A percentile compares a stretch with the other conserved stretches of the same genome.
phyloP scores from a whole-genome alignment of 2,888 invertebrate genomes.

The Uloborus plumipes region DNA sequence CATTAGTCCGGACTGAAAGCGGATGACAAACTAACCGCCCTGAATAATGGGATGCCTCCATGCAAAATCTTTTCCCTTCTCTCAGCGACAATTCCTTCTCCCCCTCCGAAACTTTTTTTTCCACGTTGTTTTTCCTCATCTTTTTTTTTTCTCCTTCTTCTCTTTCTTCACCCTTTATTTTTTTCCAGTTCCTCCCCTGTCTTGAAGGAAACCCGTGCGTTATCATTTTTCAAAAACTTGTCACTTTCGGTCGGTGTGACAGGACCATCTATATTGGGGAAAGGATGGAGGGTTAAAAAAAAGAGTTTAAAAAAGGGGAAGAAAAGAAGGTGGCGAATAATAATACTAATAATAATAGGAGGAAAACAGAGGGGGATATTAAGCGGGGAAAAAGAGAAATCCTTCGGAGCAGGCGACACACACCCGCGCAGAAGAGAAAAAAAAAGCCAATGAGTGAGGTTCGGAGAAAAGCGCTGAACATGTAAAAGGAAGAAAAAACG shows the following conservation, averaged over 20 bases:
- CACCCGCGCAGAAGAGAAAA: background rate
- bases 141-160: constrained; percentile 15
- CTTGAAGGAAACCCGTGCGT: constrained; percentile 20
- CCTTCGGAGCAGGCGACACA: background rate
- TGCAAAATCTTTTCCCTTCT: constrained; percentile 56
- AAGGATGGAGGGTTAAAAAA: constrained; percentile 3
- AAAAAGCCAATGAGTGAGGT: constrained; percentile 17
- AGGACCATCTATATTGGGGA: constrained; percentile 52
- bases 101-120: constrained; percentile 24
- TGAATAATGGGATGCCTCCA: constrained; percentile 57
- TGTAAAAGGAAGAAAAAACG: constrained; percentile 19
- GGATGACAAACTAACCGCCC: constrained; percentile 60
- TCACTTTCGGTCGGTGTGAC: constrained; percentile 60
- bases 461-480: constrained; percentile 26
- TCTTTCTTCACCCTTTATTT: constrained; percentile 28
- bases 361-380: constrained; percentile 7
- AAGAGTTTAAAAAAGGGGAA: background rate
- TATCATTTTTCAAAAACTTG: constrained; percentile 65
- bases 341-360: constrained; percentile 44
- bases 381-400: constrained; percentile 5
- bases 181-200: background rate
- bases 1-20: constrained; percentile 59
- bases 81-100: constrained; percentile 40
- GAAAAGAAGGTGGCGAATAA: constrained; percentile 17
- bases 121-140: constrained; percentile 2